A percentile compares a stretch with the other conserved stretches of the same genome.
phyloP scores from a whole-genome alignment of 1,140 invertebrate species.

The Bombus superbus region DNA sequence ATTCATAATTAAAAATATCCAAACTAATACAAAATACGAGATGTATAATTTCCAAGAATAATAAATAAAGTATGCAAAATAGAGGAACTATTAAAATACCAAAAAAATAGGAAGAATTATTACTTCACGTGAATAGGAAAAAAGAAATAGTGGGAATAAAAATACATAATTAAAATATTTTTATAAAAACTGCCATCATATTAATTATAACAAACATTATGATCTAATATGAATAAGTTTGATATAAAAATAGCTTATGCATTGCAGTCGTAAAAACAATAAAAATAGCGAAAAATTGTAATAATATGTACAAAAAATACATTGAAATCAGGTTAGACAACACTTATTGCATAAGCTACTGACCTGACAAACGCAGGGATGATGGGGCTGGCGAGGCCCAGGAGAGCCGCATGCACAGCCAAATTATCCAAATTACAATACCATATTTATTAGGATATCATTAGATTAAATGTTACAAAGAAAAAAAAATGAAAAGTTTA shows the following conservation, averaged over 20 bases:
- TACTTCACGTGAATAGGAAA: not conserved
- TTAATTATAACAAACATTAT: not conserved
- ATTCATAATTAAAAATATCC: not conserved
- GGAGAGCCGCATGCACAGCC: constrained; percentile 85
- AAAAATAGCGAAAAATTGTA: not conserved
- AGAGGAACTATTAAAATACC: not conserved
- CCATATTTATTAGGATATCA: constrained; percentile 68
- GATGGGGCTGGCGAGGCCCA: constrained; percentile 83
- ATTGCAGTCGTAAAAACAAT: constrained; percentile 21
- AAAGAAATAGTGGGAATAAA: not conserved
- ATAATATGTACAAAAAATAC: constrained; percentile 19
- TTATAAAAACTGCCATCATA: not conserved
- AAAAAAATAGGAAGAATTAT: not conserved
- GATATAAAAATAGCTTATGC: constrained; percentile 37
- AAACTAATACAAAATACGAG: not conserved
- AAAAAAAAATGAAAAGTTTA: not conserved
- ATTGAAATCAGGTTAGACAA: constrained; percentile 15
- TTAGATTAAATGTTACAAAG: constrained; percentile 48
- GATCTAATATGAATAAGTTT: not conserved
- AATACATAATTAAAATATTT: not conserved
- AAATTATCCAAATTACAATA: constrained; percentile 74
- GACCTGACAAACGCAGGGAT: constrained; percentile 78
- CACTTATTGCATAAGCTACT: constrained; percentile 71
- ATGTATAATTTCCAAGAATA: not conserved
- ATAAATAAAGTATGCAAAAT: not conserved